Evolutionary conservation across 2,888 invertebrate species (phyloP).

Genomic region (Ligdia adustata): DNA sequence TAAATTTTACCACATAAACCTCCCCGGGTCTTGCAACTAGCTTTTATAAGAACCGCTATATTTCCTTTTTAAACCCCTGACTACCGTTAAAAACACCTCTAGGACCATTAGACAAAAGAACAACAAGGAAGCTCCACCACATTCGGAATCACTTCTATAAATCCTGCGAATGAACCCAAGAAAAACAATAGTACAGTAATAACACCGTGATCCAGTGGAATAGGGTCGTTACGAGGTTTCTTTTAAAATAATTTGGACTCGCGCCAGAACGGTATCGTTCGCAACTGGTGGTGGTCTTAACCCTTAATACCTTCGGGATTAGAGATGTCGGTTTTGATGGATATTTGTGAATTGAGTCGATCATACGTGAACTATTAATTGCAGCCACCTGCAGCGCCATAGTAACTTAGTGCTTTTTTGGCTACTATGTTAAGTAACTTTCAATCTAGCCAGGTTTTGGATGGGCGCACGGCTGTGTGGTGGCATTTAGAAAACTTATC

Average conservation of each 20-base stretch:
- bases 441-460: too few relatives aligned
- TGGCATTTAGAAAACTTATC: too few relatives aligned
- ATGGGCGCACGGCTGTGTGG: too few relatives aligned
- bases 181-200: slow-evolving; percentile 48
- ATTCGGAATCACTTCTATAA: slow-evolving; percentile 33
- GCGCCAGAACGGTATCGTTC: slow-evolving; percentile 58
- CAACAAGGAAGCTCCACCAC: slow-evolving; percentile 31
- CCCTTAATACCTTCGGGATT: slow-evolving; percentile 53
- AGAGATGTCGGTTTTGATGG: slow-evolving; percentile 11
- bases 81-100: slow-evolving; percentile 19
- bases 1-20: too few relatives aligned
- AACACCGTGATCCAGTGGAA: slow-evolving; percentile 59
- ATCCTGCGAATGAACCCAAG: slow-evolving; percentile 38
- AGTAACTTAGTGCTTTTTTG: too few relatives aligned
- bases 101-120: slow-evolving; percentile 22
- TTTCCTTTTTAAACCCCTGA: slow-evolving; percentile 16
- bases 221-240: slow-evolving; percentile 65
- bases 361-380: too few relatives aligned
- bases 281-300: slow-evolving; percentile 78
- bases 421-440: too few relatives aligned
- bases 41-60: slow-evolving; percentile 4
- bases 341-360: slow-evolving; percentile 11
- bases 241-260: slow-evolving; percentile 79
- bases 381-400: too few relatives aligned
- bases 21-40: background rate